Percentiles rank a stretch among this genome's conserved stretches.
phyloP scores from a whole-genome alignment of 2,797 vertebrate genomes.

The Tragopan temminckii region DNA sequence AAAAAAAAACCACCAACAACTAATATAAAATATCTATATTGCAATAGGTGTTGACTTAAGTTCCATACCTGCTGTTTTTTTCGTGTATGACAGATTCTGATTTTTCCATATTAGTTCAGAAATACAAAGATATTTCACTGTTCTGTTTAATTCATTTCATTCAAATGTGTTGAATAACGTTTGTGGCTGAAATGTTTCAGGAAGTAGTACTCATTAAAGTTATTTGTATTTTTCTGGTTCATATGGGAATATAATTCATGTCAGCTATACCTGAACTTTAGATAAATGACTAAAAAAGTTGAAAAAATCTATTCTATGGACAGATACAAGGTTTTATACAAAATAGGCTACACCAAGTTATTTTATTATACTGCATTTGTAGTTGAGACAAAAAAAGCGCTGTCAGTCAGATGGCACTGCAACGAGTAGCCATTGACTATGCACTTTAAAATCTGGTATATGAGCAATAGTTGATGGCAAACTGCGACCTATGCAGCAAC shows the following conservation, averaged over 20 bases:
- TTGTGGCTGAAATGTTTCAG: neutral
- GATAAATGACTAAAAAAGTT: neutral
- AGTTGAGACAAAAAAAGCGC: neutral
- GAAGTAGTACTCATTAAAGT: neutral
- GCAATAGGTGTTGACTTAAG: neutral
- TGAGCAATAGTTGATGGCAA: neutral
- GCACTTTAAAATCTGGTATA: neutral
- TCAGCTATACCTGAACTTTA: neutral
- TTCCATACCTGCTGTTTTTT: neutral
- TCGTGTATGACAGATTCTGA: neutral
- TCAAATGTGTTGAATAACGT: neutral
- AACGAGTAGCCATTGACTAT: neutral
- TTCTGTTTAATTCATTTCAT: neutral
- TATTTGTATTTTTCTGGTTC: neutral
- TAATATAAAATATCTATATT: neutral
- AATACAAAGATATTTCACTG: neutral
- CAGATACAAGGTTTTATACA: neutral
- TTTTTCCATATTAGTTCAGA: neutral
- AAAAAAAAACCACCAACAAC: too few species aligned
- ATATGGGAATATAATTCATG: neutral
- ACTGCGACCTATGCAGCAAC: neutral
- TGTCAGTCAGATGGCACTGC: neutral
- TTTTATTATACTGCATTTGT: neutral
- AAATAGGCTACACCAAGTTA: neutral
- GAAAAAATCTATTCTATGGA: neutral